Evolutionary conservation across 2,113 vertebrate species (phyloP).

Genomic region (Lampris incognitus): DNA sequence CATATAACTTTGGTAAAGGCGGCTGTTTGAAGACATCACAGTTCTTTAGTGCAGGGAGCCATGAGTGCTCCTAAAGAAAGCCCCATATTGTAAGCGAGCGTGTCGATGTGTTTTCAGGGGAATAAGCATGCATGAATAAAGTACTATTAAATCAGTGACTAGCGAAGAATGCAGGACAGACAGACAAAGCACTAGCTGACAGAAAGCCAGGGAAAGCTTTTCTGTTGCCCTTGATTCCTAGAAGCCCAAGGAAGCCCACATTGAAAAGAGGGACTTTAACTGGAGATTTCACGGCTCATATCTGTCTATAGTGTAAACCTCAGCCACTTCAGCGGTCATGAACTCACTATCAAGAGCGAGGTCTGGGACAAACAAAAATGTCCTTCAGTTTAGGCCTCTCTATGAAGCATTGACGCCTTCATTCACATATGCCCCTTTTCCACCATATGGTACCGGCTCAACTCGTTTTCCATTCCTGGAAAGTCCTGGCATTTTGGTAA

Average conservation of each 20-base stretch:
- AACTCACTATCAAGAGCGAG: neutral
- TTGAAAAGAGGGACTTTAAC: slow-evolving; percentile 5
- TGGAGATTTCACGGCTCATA: neutral
- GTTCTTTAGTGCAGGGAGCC: neutral
- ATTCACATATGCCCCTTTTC: neutral
- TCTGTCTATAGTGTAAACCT: neutral
- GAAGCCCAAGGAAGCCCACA: neutral
- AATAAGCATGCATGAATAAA: slow-evolving; percentile 16
- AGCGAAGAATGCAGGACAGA: neutral
- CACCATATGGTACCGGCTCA: neutral
- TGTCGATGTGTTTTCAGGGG: neutral
- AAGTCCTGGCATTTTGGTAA: too few relatives aligned
- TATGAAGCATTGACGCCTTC: too few relatives aligned
- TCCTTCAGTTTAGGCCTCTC: neutral
- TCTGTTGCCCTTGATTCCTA: neutral
- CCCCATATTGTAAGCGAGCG: neutral
- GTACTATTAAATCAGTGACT: neutral
- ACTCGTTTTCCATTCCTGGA: too few relatives aligned
- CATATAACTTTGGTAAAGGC: neutral
- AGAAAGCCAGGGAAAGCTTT: neutral
- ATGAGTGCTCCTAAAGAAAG: neutral
- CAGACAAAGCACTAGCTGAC: slow-evolving; percentile 14
- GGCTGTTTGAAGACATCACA: neutral
- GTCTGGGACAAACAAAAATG: neutral
- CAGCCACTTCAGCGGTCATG: neutral